Evolutionary conservation across 2,797 vertebrate species (phyloP).

Genomic region (Muscicapa striata): DNA sequence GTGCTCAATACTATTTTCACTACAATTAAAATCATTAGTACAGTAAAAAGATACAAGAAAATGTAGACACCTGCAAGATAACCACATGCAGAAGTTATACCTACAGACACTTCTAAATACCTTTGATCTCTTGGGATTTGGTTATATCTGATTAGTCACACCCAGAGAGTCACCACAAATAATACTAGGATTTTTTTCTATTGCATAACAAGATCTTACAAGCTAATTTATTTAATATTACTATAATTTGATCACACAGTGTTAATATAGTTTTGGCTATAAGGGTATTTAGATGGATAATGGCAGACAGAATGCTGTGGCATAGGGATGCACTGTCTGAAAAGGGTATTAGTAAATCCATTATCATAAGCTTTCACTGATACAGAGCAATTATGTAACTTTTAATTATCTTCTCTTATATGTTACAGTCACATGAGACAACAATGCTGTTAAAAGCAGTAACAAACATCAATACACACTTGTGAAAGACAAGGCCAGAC

Average conservation of each 20-base stretch:
- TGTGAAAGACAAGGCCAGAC: background rate
- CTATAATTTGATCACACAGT: background rate
- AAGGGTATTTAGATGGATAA: background rate
- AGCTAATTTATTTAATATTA: background rate
- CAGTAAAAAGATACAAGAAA: background rate
- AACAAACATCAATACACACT: background rate
- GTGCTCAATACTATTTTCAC: background rate
- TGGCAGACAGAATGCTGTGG: background rate
- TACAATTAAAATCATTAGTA: background rate
- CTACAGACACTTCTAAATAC: background rate
- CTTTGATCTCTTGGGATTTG: background rate
- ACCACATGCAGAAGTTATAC: background rate
- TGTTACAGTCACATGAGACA: background rate
- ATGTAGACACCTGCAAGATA: background rate
- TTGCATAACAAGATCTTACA: background rate
- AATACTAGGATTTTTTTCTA: background rate
- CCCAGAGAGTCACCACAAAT: background rate
- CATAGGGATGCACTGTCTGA: background rate
- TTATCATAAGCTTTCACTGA: background rate
- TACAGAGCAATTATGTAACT: background rate
- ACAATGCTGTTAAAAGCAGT: slow-evolving; percentile 2
- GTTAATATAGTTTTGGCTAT: background rate
- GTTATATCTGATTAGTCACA: background rate
- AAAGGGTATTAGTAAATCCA: background rate
- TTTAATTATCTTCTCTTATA: background rate